These are phyloP conservation scores for Pipistrellus pygmaeus DNA, from an alignment of 2,797 vertebrate species.

Conservation along the genomic window DNA sequence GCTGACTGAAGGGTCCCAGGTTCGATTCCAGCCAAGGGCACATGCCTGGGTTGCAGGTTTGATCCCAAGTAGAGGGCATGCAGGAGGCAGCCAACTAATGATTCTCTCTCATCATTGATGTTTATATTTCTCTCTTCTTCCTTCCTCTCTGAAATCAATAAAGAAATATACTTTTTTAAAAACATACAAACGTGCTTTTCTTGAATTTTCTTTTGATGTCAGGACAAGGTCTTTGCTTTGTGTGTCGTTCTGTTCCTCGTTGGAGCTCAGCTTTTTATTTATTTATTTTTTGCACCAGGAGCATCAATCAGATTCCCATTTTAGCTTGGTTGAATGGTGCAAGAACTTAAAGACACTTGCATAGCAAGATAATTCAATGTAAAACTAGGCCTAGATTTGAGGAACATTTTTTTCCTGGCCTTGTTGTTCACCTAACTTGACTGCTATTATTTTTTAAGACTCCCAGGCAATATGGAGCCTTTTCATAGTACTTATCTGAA, in stretches of 20 bases:
- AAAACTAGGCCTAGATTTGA: background rate
- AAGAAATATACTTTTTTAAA: too few species aligned
- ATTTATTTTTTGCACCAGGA: background rate
- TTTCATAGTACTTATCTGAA: constrained; percentile 25
- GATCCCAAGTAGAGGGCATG: too few species aligned
- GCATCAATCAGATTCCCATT: background rate
- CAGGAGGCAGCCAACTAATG: too few species aligned
- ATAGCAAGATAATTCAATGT: background rate
- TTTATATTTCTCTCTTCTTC: too few species aligned
- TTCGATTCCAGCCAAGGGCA: too few species aligned
- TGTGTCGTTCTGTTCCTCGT: background rate
- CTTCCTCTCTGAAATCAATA: too few species aligned
- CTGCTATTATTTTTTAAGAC: background rate
- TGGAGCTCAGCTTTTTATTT: background rate
- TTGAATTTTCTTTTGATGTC: background rate
- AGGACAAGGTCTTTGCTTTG: background rate
- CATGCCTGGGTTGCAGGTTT: too few species aligned
- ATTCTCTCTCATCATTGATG: too few species aligned
- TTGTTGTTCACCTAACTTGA: constrained; percentile 51
- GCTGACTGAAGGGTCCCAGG: too few species aligned
- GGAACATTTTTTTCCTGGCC: background rate
- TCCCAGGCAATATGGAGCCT: background rate
- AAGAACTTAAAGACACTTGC: background rate
- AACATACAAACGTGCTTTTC: background rate
- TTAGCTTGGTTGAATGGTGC: background rate